Base-by-base conservation (phyloP, 2,888 invertebrate species). In the Catonia carolina region DNA sequence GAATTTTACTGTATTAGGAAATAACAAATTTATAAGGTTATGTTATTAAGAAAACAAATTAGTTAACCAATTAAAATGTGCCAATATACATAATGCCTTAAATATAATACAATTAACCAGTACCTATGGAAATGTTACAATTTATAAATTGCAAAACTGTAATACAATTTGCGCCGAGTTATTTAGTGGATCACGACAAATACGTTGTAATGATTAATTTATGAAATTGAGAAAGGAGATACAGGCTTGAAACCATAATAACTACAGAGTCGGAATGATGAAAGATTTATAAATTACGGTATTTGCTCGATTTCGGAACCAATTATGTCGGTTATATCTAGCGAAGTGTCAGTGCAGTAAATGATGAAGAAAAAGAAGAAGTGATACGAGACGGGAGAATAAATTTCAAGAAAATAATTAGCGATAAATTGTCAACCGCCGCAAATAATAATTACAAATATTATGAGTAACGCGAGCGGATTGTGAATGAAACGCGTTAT, bases 391-490 rank as follows among this genome's bases (percentile, higher is more conserved):
- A n/a, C n/a, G 15, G 20, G 23, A 2, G 48, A 55, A 33, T 33
- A 51, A 42, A 56, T 51, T 51, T 41, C 56, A 31, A 41, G 56
- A 56, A 56, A 56, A 56, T 56, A 56, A 56, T 56, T 56, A 56
- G 51, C 56, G 27, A 56, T 56, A 56, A 50, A 56, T 56, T 56
- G 56, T 56, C 56, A 56, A 56, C 56, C 33, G 17, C 23, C 36
- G 45, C 56, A 36, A 33, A 51, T 51, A 49, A 42, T 56, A 56
- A 56, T 56, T 56, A 33, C 42, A n/a, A n/a, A n/a, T 56, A 56
- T 56, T 31, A 55, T 55, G 41, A 51, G 42, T 56, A 45, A 45
- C 51, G 23, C 56, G 35, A 51, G 41, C 39, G 51, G 51, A 47
- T 47, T 47, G 47, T 47, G 47, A n/a, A n/a, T n/a, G n/a, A 22